phyloP scores from a whole-genome alignment of 2,113 vertebrate species.

The Anhinga anhinga region DNA sequence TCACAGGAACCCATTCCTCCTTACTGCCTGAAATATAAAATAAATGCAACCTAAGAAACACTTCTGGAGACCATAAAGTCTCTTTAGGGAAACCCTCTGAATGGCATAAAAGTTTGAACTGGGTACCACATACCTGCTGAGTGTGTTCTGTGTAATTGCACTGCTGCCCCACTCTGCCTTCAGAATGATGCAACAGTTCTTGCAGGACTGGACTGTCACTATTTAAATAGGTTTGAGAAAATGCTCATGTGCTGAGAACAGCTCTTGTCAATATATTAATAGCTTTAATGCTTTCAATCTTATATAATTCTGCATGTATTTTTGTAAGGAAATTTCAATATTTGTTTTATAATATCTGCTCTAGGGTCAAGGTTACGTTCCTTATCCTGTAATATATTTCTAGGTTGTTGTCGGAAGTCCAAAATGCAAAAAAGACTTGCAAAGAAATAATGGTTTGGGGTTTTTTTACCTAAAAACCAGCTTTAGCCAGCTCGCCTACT shows the following conservation, averaged over 20 bases:
- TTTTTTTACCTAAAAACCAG: neutral
- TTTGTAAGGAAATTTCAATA: neutral
- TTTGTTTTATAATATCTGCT: neutral
- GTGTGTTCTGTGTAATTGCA: neutral
- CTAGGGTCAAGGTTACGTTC: neutral
- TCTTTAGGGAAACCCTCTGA: too few relatives aligned
- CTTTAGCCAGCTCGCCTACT: neutral
- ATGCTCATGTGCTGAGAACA: neutral
- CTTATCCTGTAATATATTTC: neutral
- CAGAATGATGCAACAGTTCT: constrained; percentile 8
- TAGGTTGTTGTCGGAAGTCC: neutral
- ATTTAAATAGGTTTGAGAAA: constrained; percentile 24
- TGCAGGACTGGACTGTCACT: neutral
- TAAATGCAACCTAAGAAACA: neutral
- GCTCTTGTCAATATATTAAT: neutral
- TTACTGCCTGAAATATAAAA: neutral
- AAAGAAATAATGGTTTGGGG: neutral
- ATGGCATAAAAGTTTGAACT: neutral
- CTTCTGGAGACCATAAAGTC: neutral
- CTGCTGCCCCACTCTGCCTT: constrained; percentile 10
- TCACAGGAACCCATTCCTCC: neutral
- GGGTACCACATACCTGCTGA: neutral
- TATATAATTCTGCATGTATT: neutral
- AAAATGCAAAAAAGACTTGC: neutral
- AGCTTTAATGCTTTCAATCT: neutral